Evolutionary conservation across 2,888 invertebrate genomes (phyloP).

Genomic region (Argynnis bischoffii): DNA sequence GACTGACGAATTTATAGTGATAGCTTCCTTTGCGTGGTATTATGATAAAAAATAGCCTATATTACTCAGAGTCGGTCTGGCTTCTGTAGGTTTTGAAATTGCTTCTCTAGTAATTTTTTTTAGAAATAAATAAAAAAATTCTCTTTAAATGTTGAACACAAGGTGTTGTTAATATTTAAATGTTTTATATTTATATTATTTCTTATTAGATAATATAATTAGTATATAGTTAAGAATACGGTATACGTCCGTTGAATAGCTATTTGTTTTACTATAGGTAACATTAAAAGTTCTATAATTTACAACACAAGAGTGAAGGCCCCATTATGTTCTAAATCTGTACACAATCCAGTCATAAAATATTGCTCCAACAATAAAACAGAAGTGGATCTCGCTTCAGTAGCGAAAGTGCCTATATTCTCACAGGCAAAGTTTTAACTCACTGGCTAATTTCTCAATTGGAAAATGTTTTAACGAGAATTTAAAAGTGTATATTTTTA

Average conservation of each 20-base stretch:
- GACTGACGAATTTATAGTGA: too few relatives aligned
- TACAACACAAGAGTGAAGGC: constrained; percentile 41
- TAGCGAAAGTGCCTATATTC: constrained; percentile 75
- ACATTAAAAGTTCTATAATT: constrained; percentile 36
- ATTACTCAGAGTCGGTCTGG: too few relatives aligned
- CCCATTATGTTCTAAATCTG: constrained; percentile 69
- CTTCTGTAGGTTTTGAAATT: too few relatives aligned
- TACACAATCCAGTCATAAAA: constrained; percentile 81
- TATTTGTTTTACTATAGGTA: constrained; percentile 38
- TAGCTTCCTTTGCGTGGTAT: too few relatives aligned
- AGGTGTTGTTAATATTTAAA: too few relatives aligned
- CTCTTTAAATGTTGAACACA: too few relatives aligned
- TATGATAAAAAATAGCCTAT: too few relatives aligned
- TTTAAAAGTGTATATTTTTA: neutral
- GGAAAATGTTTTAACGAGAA: constrained; percentile 10
- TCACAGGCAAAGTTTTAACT: constrained; percentile 69
- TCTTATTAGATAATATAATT: too few relatives aligned
- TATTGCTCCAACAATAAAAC: constrained; percentile 82
- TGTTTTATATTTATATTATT: too few relatives aligned
- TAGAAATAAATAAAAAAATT: too few relatives aligned
- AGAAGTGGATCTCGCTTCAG: constrained; percentile 75
- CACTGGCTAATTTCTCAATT: constrained; percentile 64
- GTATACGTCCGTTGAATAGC: constrained; percentile 8
- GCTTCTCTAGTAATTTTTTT: too few relatives aligned
- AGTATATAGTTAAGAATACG: too few relatives aligned